Evolutionary conservation across 2,113 vertebrate genomes (phyloP).

Genomic region (Clarias macrocephalus): DNA sequence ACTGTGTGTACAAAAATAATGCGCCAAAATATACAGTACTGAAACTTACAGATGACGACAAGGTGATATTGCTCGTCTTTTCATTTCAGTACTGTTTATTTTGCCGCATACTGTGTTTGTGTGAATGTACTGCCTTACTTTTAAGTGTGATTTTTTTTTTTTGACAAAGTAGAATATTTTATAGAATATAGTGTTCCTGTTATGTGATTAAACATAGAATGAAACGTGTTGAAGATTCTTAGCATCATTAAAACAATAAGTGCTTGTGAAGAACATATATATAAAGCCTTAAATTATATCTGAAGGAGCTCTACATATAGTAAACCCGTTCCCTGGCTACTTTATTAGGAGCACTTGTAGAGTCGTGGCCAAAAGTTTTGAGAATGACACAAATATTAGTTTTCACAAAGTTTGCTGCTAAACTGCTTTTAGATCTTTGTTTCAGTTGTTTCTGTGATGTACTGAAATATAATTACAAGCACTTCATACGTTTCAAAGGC

Average conservation of each 20-base stretch:
- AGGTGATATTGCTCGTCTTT: not conserved
- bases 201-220: not conserved
- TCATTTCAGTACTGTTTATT: not conserved
- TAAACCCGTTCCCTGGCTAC: not conserved
- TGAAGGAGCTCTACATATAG: too few species aligned
- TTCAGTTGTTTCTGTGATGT: too few species aligned
- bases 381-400: too few species aligned
- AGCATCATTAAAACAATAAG: not conserved
- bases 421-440: too few species aligned
- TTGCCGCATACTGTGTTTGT: not conserved
- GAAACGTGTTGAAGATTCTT: not conserved
- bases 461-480: too few species aligned
- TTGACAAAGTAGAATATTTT: not conserved
- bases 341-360: not conserved
- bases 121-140: not conserved
- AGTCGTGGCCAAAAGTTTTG: too few species aligned
- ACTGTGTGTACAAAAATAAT: slow-evolving; percentile 30
- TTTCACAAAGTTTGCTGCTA: too few species aligned
- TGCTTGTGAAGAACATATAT: not conserved
- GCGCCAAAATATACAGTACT: too few species aligned
- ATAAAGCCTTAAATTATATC: not conserved
- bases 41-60: too few species aligned
- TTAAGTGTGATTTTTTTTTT: not conserved
- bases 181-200: not conserved
- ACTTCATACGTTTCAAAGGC: too few species aligned